Conservation (phyloP, 1,140 invertebrate genomes). For the Littorina saxatilis region DNA sequence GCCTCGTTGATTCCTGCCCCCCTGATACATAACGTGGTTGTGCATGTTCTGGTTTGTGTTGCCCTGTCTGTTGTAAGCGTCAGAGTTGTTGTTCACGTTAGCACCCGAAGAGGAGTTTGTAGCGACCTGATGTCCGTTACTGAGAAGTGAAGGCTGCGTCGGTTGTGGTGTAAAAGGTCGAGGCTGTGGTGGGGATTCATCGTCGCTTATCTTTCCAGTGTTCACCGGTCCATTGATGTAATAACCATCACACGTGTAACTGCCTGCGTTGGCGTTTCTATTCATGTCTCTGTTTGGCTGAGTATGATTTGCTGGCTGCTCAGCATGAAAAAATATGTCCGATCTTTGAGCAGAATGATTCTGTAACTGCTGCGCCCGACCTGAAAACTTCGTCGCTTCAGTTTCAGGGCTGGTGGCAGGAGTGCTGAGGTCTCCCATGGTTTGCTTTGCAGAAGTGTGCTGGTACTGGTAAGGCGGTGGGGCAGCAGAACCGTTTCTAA, state of each 20-base stretch:
- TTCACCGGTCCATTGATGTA: not conserved
- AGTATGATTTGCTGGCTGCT: no score
- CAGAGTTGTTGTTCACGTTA: slow-evolving; percentile 30
- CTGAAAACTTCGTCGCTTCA: no score
- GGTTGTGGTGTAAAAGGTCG: not conserved
- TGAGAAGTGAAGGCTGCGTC: not conserved
- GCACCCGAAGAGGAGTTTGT: not conserved
- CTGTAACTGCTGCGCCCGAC: no score
- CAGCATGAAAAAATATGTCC: no score
- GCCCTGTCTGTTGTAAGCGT: not conserved
- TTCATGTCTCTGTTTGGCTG: no score
- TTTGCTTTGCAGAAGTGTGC: no score
- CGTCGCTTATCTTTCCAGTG: not conserved
- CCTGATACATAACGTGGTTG: not conserved
- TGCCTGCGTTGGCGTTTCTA: not conserved
- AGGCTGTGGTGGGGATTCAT: slow-evolving; percentile 4
- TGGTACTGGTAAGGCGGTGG: no score
- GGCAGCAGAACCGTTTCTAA: no score
- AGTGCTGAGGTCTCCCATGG: no score
- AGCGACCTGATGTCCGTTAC: not conserved
- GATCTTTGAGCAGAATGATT: no score
- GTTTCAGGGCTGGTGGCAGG: no score
- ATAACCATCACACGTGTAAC: slow-evolving; percentile 24
- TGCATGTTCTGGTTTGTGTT: not conserved
- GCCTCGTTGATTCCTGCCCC: not conserved